Conservation (phyloP, 2,888 invertebrate species). For the Litoditis marina region DNA sequence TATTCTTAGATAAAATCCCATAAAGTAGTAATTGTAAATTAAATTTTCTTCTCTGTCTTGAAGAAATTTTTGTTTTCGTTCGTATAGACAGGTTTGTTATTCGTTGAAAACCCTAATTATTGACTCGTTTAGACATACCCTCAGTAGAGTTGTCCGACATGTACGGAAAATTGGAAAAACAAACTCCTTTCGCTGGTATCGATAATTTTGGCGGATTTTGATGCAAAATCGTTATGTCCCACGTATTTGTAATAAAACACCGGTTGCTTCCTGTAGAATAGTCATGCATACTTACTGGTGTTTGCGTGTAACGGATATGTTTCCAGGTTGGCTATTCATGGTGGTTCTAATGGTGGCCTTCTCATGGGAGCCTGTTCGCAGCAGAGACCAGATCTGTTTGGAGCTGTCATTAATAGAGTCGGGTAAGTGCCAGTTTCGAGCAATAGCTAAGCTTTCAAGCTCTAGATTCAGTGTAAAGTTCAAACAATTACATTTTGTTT, state of each 20-base stretch:
- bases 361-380: constrained; percentile 90
- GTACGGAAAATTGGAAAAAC: too few species aligned
- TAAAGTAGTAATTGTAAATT: too few species aligned
- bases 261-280: not conserved
- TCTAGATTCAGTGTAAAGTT: not conserved
- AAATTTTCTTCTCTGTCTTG: too few species aligned
- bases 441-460: not conserved
- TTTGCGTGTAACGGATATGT: not conserved
- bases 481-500: not conserved
- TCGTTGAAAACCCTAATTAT: too few species aligned
- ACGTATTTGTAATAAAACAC: not conserved
- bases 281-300: not conserved
- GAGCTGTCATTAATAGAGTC: constrained; percentile 86
- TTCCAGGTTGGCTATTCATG: constrained; percentile 76
- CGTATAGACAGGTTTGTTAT: too few species aligned
- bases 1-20: too few species aligned
- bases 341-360: constrained; percentile 94
- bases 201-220: too few species aligned
- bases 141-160: too few species aligned
- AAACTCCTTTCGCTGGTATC: too few species aligned
- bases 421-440: constrained; percentile 80
- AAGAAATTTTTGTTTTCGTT: too few species aligned
- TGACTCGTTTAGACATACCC: too few species aligned
- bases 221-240: too few species aligned
- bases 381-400: constrained; percentile 89